These are phyloP conservation scores for Campoplex nolae DNA, from an alignment of 2,888 invertebrate genomes.

Conservation along the genomic window DNA sequence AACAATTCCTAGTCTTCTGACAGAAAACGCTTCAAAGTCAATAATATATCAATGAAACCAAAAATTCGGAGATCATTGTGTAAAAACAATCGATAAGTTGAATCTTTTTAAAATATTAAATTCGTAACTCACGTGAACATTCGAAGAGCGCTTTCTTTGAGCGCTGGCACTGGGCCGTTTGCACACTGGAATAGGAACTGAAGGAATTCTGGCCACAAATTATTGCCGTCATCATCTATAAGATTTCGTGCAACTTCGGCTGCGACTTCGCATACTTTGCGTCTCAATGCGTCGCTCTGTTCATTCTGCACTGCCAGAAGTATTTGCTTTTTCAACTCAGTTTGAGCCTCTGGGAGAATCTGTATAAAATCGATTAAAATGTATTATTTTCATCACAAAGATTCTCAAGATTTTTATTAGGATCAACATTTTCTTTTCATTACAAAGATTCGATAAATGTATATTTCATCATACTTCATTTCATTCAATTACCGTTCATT, in stretches of 20 bases:
- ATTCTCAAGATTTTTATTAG: neutral
- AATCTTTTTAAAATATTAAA: neutral
- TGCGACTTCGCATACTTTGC: conserved; percentile 97
- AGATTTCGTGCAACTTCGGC: conserved; percentile 98
- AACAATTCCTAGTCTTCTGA: neutral
- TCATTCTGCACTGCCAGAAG: conserved; percentile 94
- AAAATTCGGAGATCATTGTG: neutral
- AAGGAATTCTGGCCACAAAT: conserved; percentile 98
- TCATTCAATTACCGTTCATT: neutral
- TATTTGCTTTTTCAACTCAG: conserved; percentile 94
- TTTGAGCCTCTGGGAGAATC: conserved; percentile 93
- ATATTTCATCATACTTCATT: too few relatives aligned
- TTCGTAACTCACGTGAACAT: conserved; percentile 93
- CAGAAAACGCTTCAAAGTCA: neutral
- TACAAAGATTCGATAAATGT: neutral
- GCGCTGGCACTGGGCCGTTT: conserved; percentile 91
- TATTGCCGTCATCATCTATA: conserved; percentile 97
- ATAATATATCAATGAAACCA: conserved; percentile 2
- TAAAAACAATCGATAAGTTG: neutral
- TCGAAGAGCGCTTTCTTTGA: conserved; percentile 97
- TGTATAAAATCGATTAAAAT: conserved; percentile 74
- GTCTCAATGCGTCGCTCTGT: conserved; percentile 91
- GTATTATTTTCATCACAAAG: neutral
- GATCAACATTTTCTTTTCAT: too few relatives aligned
- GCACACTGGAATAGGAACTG: conserved; percentile 98